Conservation (phyloP, 1,140 invertebrate genomes). For the Heliothis virescens region DNA sequence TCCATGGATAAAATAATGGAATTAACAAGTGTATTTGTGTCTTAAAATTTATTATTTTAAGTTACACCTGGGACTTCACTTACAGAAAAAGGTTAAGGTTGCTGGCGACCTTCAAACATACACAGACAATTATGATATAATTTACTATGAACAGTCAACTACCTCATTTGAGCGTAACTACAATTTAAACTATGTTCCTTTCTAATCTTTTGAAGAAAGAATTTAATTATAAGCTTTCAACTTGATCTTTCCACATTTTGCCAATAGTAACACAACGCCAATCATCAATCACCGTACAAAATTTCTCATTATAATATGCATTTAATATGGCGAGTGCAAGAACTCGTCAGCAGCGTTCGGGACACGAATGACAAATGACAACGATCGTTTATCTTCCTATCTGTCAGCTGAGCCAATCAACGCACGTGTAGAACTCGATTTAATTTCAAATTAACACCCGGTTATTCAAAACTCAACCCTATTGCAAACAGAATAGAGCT, state of each 20-base stretch:
- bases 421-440: constrained; percentile 70
- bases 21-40: neutral
- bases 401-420: constrained; percentile 82
- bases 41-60: too few relatives aligned
- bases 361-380: constrained; percentile 81
- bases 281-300: constrained; percentile 77
- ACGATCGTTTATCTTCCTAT: constrained; percentile 83
- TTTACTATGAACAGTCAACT: too few relatives aligned
- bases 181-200: too few relatives aligned
- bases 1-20: neutral
- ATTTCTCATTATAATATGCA: constrained; percentile 77
- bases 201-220: too few relatives aligned
- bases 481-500: constrained; percentile 14
- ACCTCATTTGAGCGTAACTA: too few relatives aligned
- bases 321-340: constrained; percentile 76
- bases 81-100: too few relatives aligned
- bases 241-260: too few relatives aligned
- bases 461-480: constrained; percentile 38
- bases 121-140: too few relatives aligned
- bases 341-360: constrained; percentile 57
- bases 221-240: too few relatives aligned
- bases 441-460: constrained; percentile 42
- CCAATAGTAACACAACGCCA: constrained; percentile 38
- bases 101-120: too few relatives aligned
- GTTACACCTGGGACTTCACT: too few relatives aligned